Percentiles rank a stretch among this genome's conserved stretches.
Conservation (phyloP, 2,113 vertebrate species). For the Chrysochloris asiatica region DNA sequence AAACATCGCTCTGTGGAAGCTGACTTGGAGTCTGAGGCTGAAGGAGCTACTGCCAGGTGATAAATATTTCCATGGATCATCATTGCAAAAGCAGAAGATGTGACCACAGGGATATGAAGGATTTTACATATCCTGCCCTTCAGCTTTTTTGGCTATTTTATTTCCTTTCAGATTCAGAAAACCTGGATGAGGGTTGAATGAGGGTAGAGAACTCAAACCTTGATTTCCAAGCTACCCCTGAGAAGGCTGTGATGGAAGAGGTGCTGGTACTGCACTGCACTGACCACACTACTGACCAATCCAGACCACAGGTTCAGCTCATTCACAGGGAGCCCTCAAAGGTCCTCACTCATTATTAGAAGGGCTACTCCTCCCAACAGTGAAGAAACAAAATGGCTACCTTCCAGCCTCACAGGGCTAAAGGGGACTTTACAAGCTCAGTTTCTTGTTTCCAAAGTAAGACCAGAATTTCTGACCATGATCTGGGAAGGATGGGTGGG, state of each 20-base stretch:
- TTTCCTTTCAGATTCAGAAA: conserved; percentile 33
- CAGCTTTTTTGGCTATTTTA: neutral
- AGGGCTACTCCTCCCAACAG: neutral
- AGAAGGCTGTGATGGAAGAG: neutral
- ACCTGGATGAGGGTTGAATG: conserved; percentile 30
- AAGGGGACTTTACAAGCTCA: neutral
- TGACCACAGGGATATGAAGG: neutral
- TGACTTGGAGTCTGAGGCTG: neutral
- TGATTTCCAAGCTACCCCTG: neutral
- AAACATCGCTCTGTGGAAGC: neutral
- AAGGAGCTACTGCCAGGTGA: conserved; percentile 14
- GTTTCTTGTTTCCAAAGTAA: conserved; percentile 7
- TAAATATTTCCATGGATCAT: conserved; percentile 44
- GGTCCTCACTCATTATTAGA: fast-evolving
- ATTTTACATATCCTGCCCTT: neutral
- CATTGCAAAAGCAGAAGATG: neutral
- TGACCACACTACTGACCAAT: neutral
- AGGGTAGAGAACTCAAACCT: neutral
- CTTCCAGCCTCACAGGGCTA: neutral
- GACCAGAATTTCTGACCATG: neutral
- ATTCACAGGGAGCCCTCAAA: fast-evolving
- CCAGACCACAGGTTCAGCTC: fast-evolving
- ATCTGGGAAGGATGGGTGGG: neutral
- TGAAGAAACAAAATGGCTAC: neutral
- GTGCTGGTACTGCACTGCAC: neutral